Conservation (phyloP, 2,888 invertebrate genomes). For the Cephalotes varians region DNA sequence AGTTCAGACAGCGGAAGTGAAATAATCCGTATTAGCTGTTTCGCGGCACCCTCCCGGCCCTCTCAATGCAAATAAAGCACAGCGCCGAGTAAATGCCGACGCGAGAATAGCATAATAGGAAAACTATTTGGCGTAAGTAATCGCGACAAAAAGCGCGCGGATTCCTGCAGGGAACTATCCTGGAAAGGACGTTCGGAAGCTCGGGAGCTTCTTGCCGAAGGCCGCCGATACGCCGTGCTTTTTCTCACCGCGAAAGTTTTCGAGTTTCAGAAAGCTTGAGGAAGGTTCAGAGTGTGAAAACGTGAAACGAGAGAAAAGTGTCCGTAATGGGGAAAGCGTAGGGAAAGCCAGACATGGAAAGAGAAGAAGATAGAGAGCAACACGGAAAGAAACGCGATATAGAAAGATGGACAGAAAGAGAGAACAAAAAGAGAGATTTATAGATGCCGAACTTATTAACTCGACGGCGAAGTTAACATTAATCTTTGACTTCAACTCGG, state of each 20-base stretch:
- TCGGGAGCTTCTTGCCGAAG: constrained; percentile 64
- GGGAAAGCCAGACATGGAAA: constrained; percentile 35
- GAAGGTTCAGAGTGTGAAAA: constrained; percentile 66
- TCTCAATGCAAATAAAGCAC: constrained; percentile 42
- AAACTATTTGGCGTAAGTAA: constrained; percentile 72
- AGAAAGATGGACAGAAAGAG: constrained; percentile 51
- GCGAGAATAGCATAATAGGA: constrained; percentile 63
- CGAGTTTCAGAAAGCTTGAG: constrained; percentile 74
- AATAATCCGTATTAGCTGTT: constrained; percentile 35
- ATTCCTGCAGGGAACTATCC: constrained; percentile 71
- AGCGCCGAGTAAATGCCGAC: constrained; percentile 33
- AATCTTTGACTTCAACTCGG: constrained; percentile 79
- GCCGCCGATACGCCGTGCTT: constrained; percentile 68
- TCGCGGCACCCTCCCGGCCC: neutral
- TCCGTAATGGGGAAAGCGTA: constrained; percentile 67
- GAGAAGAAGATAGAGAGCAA: constrained; percentile 56
- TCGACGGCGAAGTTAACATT: constrained; percentile 83
- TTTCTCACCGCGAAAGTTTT: constrained; percentile 73
- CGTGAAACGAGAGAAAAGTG: constrained; percentile 52
- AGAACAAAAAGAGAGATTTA: constrained; percentile 79
- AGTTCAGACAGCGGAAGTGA: constrained; percentile 26
- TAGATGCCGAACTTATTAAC: constrained; percentile 83
- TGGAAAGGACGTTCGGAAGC: constrained; percentile 64
- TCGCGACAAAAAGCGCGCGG: constrained; percentile 65
- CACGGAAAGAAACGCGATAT: constrained; percentile 10